Percentiles rank a stretch among this genome's conserved stretches.
Evolutionary conservation across 2,113 vertebrate species (phyloP).

Genomic region (Brachionichthys hirsutus): DNA sequence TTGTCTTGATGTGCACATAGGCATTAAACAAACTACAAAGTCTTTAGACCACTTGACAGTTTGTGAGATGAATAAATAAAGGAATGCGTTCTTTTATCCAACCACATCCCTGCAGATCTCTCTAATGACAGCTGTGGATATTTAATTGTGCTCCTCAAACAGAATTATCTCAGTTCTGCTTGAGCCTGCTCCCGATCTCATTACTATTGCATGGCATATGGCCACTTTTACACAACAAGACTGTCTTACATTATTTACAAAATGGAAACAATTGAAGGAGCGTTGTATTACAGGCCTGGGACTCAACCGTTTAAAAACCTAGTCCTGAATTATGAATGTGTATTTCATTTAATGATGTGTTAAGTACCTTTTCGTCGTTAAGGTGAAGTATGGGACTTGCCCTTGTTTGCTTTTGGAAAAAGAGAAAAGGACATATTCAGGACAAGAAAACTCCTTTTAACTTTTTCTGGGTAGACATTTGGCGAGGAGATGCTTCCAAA

Average conservation of each 20-base stretch:
- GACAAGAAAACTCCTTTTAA: conserved; percentile 44
- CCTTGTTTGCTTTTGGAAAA: conserved; percentile 45
- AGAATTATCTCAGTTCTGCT: conserved; percentile 76
- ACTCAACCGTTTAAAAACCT: conserved; percentile 65
- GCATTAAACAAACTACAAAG: conserved; percentile 51
- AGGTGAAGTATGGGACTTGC: conserved; percentile 33
- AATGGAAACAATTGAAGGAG: conserved; percentile 71
- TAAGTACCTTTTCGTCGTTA: conserved; percentile 35
- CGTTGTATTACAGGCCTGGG: conserved; percentile 60
- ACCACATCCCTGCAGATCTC: conserved; percentile 65
- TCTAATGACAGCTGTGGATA: conserved; percentile 73
- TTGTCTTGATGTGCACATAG: conserved; percentile 34
- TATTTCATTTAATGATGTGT: conserved; percentile 58
- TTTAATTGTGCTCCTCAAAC: conserved; percentile 76
- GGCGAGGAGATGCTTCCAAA: conserved; percentile 32
- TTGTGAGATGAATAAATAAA: conserved; percentile 75
- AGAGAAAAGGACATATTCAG: conserved; percentile 55
- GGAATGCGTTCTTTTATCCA: conserved; percentile 61
- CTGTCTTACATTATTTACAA: conserved; percentile 78
- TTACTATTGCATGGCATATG: conserved; percentile 78
- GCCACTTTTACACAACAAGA: conserved; percentile 71
- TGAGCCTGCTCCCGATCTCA: conserved; percentile 68
- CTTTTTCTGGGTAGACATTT: conserved; percentile 45
- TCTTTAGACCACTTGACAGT: conserved; percentile 61
- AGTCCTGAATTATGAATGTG: conserved; percentile 72